Base-by-base conservation (phyloP, 2,888 invertebrate species). In the Spilosoma lubricipeda region DNA sequence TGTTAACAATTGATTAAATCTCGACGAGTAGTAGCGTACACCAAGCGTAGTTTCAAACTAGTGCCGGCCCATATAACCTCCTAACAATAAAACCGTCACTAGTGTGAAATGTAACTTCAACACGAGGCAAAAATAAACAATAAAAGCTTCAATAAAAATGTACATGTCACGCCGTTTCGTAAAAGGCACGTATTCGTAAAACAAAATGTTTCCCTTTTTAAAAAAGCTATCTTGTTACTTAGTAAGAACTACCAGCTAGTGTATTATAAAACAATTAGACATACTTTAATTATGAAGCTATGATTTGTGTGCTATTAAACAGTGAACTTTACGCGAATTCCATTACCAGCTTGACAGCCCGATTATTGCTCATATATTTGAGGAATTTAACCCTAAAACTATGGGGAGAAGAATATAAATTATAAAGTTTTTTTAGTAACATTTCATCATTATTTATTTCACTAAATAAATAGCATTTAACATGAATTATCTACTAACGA, bases 401-500 rank as follows among this genome's bases (percentile, higher is more conserved):
- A 85, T 81, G 75, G 80, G 75, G 77, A 78, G 74, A 80, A 70
- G 42, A 39, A 80, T 69, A 81, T 79, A 86, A 86, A 86, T 84
- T 77, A 80, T 82, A 84, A 82, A 77, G 78, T 83, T 56, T 56
- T 83, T 85, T 83, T 85, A 84, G 89, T 89, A 88, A 89, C 89
- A 90, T 81, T 88, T 90, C 81, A 77, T 84, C 75, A 78, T 80
- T 84, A 77, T 81, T 86, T 85, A 85, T 81, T 86, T 82, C 45
- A 86, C 85, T 95, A 95, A 95, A 95, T 95, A 95, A 95, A 95
- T 95, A 95, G 90, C 86, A 94, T 93, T 92, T 92, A 91, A 88
- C 88, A 93, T 92, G 92, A 91, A 93, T 93, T 93, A 94, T 87
- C 89, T 91, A 93, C 93, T 93, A 94, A 87, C 79, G 83, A 88